These are phyloP conservation scores for Morinoia aosen DNA, from an alignment of 2,888 invertebrate species.

Conservation along the genomic window DNA sequence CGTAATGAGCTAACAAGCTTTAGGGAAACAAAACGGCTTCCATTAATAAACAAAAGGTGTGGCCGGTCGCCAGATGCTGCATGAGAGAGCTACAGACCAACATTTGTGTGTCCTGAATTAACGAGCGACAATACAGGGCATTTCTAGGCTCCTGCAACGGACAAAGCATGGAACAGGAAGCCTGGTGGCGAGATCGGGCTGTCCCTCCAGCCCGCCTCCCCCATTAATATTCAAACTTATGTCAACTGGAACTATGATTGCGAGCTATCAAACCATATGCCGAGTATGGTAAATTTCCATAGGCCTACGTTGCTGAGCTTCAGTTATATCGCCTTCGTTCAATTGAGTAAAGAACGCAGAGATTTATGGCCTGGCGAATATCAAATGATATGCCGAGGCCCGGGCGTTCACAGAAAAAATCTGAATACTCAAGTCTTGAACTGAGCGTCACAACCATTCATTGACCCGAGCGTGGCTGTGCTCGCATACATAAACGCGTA, in stretches of 20 bases:
- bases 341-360: slow-evolving; percentile 8
- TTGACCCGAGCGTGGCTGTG: background rate
- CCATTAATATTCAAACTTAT: slow-evolving; percentile 50
- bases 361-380: slow-evolving; percentile 45
- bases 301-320: slow-evolving; percentile 18
- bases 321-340: slow-evolving; percentile 20
- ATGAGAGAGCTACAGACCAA: background rate
- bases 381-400: slow-evolving; percentile 33
- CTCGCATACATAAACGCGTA: background rate
- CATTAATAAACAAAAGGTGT: slow-evolving; percentile 27
- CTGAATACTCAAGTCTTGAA: slow-evolving; percentile 13
- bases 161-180: background rate
- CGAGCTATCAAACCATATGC: slow-evolving; percentile 52
- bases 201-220: background rate
- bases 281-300: slow-evolving; percentile 29
- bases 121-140: background rate
- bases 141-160: background rate
- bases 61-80: background rate
- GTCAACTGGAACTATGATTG: slow-evolving; percentile 50
- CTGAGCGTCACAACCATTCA: background rate
- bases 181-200: background rate
- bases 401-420: background rate
- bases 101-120: background rate
- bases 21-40: background rate
- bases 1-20: background rate